Evolutionary conservation across 2,113 vertebrate genomes (phyloP).

Genomic region (Datnioides undecimradiatus): DNA sequence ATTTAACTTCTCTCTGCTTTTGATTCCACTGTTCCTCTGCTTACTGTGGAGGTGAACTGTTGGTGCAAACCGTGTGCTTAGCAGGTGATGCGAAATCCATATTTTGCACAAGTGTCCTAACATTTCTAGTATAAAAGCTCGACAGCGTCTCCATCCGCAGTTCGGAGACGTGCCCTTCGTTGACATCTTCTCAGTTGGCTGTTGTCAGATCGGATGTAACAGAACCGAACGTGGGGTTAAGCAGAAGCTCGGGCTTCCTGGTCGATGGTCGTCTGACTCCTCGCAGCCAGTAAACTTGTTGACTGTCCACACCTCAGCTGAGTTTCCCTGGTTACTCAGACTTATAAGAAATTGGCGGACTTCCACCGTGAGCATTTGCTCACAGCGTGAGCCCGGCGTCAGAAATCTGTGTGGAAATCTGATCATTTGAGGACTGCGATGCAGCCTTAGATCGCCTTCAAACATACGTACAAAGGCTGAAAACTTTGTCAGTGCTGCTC

Average conservation of each 20-base stretch:
- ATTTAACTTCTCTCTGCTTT: too few species aligned
- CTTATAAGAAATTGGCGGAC: constrained; percentile 35
- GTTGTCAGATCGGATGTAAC: background rate
- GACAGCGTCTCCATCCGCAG: too few species aligned
- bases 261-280: constrained; percentile 4
- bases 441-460: background rate
- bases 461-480: background rate
- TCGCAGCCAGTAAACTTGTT: constrained; percentile 13
- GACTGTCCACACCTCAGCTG: background rate
- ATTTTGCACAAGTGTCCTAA: background rate
- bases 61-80: too few species aligned
- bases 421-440: background rate
- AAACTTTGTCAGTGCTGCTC: too few species aligned
- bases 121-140: background rate
- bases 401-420: constrained; percentile 16
- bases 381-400: constrained; percentile 22
- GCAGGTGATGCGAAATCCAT: background rate
- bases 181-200: background rate
- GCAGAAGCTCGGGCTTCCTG: background rate
- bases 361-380: constrained; percentile 36
- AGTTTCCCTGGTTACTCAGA: constrained; percentile 47
- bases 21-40: too few species aligned
- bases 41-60: too few species aligned
- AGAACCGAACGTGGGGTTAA: background rate
- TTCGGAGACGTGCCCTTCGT: too few species aligned